Evolutionary conservation across 2,888 invertebrate genomes (phyloP), one percentile per base, ranked within the genome.

Genomic region (Laspeyria flexula): DNA sequence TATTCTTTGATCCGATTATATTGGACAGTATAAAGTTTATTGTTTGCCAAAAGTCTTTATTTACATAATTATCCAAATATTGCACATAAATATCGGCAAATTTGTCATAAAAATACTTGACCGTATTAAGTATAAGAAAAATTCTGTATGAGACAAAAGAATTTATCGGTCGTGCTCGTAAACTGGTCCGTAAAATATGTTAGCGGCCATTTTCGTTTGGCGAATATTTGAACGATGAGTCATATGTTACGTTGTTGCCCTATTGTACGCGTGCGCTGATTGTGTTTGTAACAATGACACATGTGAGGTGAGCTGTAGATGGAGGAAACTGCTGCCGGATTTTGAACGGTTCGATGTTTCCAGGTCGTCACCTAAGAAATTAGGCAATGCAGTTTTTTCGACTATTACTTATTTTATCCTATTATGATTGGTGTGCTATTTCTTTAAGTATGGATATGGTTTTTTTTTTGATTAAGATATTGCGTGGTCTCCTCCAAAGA

Each of bases 161-260:
- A 60, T 65, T 47, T 62, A 49, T 53, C 35, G 40, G 52, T 47
- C 55, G 57, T 61, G 59, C 35, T 67, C 52, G 43, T 57, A 67
- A 71, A 69, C 56, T 66, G 57, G 64, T 61, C 54, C 52, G 41
- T 60, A 57, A 64, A 59, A 67, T 65, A 59, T 56, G 42, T 64
- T 53, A 53, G 59, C 59, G 59, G 71, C 65, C 69, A 71, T 70
- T 69, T 68, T 68, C 68, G 56, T 62, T 59, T 65, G 60, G 60
- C 58, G 67, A 73, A 77, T 73, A 56, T 67, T 65, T 62, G 71
- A 52, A 54, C 48, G 55, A 58, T 81, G 79, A 79, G 66, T 81
- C 81, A 81, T 59, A 61, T 42, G 44, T 54, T 55, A 58, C 66
- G 57, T 61, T 52, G 65, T 66, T 64, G 69, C 67, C 62, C 65